Base-by-base conservation (phyloP, 2,888 invertebrate genomes). In the Caenorhabditis zanzibari region DNA sequence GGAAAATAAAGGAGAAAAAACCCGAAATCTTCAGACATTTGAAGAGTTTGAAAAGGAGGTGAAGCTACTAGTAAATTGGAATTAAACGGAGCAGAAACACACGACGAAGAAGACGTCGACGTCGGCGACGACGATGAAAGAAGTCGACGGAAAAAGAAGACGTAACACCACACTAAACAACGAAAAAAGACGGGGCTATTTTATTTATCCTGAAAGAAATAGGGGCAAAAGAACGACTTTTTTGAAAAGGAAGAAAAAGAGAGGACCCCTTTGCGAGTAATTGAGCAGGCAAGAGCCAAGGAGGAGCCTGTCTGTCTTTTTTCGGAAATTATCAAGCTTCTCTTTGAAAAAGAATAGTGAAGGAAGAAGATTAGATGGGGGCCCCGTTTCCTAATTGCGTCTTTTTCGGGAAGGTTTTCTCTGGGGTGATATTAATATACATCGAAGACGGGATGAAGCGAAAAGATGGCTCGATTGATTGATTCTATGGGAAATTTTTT, bases 191-290 rank as follows among this genome's bases (percentile, higher is more conserved):
- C 44, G 35, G 52, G 47, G 44, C 75, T 75, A 75, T 75, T 75
- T 75, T 75, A 75, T 75, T 75, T 75, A 75, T 75, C 75, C 75
- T 58, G 75, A 75, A 75, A 68, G 75, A 75, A 66, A 68, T 75
- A 75, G 75, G 68, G 49, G 64, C 64, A 56, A 64, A 75, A 68
- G 58, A 64, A 75, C 75, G 75, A 75, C 66, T 75, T 75, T 75
- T 74, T 74, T 44, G 66, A 75, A 75, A 75, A 38, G 54, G 68
- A 68, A 54, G 35, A 54, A 35, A 38, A 54, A 47, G 59, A 68
- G 41, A 35, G 41, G 49, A 26, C 22, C 35, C 58, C 58, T 26
- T 58, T 75, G 58, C 58, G 59, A 66, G 75, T 75, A 75, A 75
- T 75, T 75, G 75, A 75, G 66, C 54, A 75, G 64, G 32, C 49